These are phyloP conservation scores for Hipposideros armiger DNA, from an alignment of 2,113 vertebrate genomes.

Conservation along the genomic window DNA sequence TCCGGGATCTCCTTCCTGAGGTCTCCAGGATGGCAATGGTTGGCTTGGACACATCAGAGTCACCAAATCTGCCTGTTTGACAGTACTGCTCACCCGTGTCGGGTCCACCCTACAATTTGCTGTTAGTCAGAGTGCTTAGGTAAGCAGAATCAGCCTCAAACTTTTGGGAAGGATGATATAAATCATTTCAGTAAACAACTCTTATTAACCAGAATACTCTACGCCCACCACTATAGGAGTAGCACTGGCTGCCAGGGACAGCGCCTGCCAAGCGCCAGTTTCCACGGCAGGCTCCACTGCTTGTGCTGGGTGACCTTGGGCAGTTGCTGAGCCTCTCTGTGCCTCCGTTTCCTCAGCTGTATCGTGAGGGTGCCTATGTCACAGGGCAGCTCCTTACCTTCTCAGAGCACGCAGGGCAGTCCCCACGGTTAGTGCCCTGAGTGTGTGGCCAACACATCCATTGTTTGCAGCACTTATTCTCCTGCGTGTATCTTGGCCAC, in stretches of 20 bases:
- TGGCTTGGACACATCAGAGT: fast-evolving
- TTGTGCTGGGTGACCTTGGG: background rate
- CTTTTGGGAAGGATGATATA: fast-evolving
- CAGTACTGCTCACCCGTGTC: fast-evolving
- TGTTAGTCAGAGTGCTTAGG: background rate
- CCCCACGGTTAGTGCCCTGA: fast-evolving
- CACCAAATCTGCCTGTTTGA: fast-evolving
- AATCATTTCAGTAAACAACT: fast-evolving
- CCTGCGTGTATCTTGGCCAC: background rate
- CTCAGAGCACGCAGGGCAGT: fast-evolving
- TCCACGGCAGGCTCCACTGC: fast-evolving
- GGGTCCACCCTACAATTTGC: background rate
- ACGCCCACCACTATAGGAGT: fast-evolving
- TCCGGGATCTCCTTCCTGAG: fast-evolving
- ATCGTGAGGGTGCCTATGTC: fast-evolving
- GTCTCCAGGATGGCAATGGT: fast-evolving
- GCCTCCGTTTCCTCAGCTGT: fast-evolving
- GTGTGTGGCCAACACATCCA: fast-evolving
- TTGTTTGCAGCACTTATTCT: fast-evolving
- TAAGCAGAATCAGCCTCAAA: fast-evolving
- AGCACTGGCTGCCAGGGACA: fast-evolving
- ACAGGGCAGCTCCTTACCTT: fast-evolving
- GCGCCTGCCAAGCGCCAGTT: fast-evolving
- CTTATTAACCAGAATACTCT: fast-evolving
- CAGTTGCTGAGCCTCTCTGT: fast-evolving